Base-by-base conservation (phyloP, 2,888 invertebrate genomes). In the Tiliacea aurago region DNA sequence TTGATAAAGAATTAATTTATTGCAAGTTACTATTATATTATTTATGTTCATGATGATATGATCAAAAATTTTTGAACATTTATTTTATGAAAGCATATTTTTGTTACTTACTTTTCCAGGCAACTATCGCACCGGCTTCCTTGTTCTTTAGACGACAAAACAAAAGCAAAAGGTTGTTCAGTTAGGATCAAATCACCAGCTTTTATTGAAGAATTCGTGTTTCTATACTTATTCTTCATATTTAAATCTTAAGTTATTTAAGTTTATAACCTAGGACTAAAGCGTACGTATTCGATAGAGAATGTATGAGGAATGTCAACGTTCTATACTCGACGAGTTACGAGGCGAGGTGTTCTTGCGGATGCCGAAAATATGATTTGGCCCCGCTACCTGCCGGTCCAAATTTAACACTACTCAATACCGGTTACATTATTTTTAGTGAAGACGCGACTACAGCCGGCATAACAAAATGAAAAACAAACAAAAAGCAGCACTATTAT, bases 41-140 rank as follows among this genome's bases (percentile, higher is more conserved):
- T 41, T 41, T 0, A 18, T 23, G 18, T 10, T 43, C 18, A 51
- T n/a, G n/a, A n/a, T n/a, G n/a, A 15, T 7, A 56, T 58, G 20
- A 43, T 28, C 18, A 23, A 23, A 2, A 10, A 6, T 23, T 41
- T 41, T 4, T n/a, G 15, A 61, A 23, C 11, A 7, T 11, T 58
- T 33, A 20, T 33, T 15, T 2, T 41, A 9, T 15, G 4, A 43
- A 56, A 41, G 0, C 41, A 23, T 9, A 9, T 20, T 43, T 11
- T 55, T 56, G 15, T 63, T 68, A 92, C 95, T 97, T 96, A 98
- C 98, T 97, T 97, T 89, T 96, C 96, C 78, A 98, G 97, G 90
- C 98, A 98, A 92, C 97, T 97, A 92, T 98, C 98, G 94, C 98
- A 98, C 81, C 97, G 95, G 88, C 96, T 96, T 55, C 97, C 97